Conservation (phyloP, 2,797 vertebrate species). For the Hippopotamyrus pictus region DNA sequence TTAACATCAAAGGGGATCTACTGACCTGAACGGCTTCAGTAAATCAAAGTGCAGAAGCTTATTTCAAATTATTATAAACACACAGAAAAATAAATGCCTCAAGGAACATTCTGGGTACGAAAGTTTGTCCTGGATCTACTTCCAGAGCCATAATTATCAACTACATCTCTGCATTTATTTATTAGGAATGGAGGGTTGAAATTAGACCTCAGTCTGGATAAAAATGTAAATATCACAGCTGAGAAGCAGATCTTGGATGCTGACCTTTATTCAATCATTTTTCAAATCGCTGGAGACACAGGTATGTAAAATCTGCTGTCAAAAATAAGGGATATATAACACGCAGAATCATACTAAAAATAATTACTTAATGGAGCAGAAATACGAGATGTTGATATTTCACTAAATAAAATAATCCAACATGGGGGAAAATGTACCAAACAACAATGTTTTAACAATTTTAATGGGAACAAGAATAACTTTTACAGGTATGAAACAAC, state of each 20-base stretch:
- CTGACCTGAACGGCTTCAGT: background rate
- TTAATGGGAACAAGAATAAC: background rate
- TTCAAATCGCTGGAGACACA: background rate
- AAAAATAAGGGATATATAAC: background rate
- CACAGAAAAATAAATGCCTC: background rate
- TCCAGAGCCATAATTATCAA: background rate
- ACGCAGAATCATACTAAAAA: background rate
- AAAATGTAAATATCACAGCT: background rate
- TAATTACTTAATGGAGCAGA: background rate
- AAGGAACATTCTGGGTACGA: background rate
- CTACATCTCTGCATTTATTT: background rate
- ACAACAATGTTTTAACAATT: background rate
- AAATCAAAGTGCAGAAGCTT: background rate
- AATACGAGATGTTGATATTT: background rate
- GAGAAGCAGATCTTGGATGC: background rate
- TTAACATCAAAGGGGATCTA: background rate
- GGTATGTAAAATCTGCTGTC: background rate
- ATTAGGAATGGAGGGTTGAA: background rate
- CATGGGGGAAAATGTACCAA: background rate
- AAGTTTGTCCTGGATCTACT: background rate
- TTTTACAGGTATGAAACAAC: background rate
- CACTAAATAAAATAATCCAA: background rate
- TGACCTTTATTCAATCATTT: background rate
- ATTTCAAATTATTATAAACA: background rate
- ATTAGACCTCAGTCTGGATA: background rate